Evolutionary conservation across 2,888 invertebrate genomes (phyloP).

Genomic region (Sphinx pinastri): DNA sequence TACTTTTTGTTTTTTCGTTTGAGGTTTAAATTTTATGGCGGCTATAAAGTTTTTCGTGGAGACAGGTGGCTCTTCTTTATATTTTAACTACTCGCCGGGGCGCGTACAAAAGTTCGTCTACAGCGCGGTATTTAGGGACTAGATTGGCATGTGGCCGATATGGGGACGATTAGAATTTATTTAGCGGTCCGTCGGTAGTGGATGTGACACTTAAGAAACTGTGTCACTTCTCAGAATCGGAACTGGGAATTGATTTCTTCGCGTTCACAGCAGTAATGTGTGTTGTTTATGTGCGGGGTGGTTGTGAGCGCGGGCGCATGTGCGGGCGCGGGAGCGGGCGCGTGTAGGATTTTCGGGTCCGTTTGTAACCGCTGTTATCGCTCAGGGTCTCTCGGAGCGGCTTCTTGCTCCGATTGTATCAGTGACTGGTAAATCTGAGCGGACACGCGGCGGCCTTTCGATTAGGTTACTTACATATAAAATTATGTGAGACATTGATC

Average conservation of each 20-base stretch:
- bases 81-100: conserved; percentile 69
- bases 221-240: conserved; percentile 83
- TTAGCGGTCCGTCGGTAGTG: conserved; percentile 81
- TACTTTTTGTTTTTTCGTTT: conserved; percentile 77
- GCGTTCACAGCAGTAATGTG: conserved; percentile 79
- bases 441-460: conserved; percentile 66
- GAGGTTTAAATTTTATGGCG: conserved; percentile 82
- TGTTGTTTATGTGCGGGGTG: conserved; percentile 70
- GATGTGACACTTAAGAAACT: conserved; percentile 83
- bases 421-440: conserved; percentile 72
- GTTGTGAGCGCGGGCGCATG: conserved; percentile 36
- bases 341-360: conserved; percentile 49
- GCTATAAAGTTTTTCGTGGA: conserved; percentile 83
- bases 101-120: conserved; percentile 63
- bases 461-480: conserved; percentile 72
- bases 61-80: conserved; percentile 84
- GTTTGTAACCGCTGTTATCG: conserved; percentile 73
- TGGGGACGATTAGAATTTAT: conserved; percentile 77
- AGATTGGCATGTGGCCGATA: conserved; percentile 66
- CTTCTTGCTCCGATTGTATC: conserved; percentile 80
- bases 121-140: conserved; percentile 65
- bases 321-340: conserved; percentile 40
- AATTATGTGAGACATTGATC: conserved; percentile 73
- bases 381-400: conserved; percentile 66
- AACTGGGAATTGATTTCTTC: conserved; percentile 81